Evolutionary conservation across 2,797 vertebrate genomes (phyloP), one percentile per base, ranked within the genome.

Genomic region (Megaceryle alcyon): DNA sequence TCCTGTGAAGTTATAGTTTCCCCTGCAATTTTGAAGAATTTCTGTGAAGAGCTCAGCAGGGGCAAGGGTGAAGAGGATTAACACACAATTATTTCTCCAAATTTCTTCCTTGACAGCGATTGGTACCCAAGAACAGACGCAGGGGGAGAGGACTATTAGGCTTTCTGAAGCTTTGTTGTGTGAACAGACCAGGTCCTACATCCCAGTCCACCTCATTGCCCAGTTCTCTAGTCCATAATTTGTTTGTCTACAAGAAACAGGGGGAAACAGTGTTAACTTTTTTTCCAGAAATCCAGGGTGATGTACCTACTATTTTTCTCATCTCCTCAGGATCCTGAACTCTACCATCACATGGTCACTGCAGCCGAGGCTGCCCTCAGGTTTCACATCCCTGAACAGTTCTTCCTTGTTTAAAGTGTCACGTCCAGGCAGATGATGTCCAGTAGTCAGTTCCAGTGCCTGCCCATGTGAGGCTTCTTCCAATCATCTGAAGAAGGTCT

Each of bases 181-280:
- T 53, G 33, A 83, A 64, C 53, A 53, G 41, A 51, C 8, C 48
- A 77, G 29, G 73, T 15, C 35, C 48, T 26, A 28, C 21, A 60
- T 14, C 9, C 13, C 31, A 29, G 22, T 17, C 15, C 11, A 41
- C 12, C 20, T 64, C 49, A 54, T 4, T 26, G 54, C 14, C 41
- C 49, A 51, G 21, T 56, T 66, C 43, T 31, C 37, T 10, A 68
- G 10, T 5, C 29, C 3, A 0, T 12, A 59, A 29, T 46, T 70
- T 23, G 60, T 61, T 77, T 82, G 23, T 35, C 64, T 29, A 11
- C 5, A 33, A 2, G 7, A 53, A 60, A 49, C 46, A 23, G 46
- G 0, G 4, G 37, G 6, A 68, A 88, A 51, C 9, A 1, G 1
- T 2, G 8, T 37, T 35, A 80, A 37, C 17, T 41, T 13, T 28